These are phyloP conservation scores for Myopa testacea DNA, from an alignment of 2,888 invertebrate species.

Conservation along the genomic window DNA sequence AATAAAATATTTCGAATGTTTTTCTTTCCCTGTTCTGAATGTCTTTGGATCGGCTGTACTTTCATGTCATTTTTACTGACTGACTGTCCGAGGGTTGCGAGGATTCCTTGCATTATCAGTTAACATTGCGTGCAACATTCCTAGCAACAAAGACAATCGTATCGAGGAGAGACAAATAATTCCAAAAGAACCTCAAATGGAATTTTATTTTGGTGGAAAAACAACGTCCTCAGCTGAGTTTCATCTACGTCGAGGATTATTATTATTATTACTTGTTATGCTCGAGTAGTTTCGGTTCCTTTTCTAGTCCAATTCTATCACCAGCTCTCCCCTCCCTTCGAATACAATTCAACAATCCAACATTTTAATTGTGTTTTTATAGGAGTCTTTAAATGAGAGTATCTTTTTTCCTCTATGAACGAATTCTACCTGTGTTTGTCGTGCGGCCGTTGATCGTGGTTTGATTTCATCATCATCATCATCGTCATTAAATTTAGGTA, in stretches of 20 bases:
- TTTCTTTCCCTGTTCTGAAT: background rate
- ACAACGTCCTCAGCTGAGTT: background rate
- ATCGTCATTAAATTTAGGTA: background rate
- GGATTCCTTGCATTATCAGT: background rate
- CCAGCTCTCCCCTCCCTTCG: background rate
- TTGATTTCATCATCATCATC: background rate
- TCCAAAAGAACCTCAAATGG: background rate
- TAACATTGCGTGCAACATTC: background rate
- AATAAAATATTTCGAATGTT: too few species aligned
- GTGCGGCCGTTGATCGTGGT: background rate
- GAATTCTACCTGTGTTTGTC: background rate
- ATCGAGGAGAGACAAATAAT: background rate
- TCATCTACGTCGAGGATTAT: background rate
- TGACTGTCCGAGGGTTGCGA: background rate
- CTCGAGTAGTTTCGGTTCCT: constrained; percentile 16
- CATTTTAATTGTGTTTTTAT: background rate
- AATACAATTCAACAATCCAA: background rate
- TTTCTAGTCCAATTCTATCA: background rate
- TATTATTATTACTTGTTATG: constrained; percentile 14
- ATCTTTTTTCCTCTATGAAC: background rate
- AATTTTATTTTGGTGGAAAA: background rate
- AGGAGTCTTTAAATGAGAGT: too few species aligned
- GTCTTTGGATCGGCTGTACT: background rate
- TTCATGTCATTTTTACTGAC: background rate
- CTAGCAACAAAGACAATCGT: background rate